Conservation (phyloP, 2,888 invertebrate species). For the Drosophila dives region DNA sequence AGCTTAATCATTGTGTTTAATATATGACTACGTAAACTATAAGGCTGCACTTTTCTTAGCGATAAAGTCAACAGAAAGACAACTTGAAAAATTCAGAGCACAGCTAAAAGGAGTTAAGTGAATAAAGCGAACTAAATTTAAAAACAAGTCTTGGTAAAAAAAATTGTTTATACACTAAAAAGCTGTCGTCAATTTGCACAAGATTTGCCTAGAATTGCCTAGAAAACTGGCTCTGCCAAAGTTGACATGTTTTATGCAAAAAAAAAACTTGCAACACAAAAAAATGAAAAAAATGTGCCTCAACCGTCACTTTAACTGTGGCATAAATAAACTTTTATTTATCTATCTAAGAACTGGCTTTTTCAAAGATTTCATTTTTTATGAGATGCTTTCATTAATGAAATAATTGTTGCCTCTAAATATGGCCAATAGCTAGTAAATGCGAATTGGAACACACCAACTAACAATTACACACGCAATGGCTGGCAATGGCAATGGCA, state of each 20-base stretch:
- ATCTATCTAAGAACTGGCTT: neutral
- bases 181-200: neutral
- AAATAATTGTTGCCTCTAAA: neutral
- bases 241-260: neutral
- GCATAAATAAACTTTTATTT: neutral
- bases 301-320: neutral
- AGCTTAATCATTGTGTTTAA: neutral
- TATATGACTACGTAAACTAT: too few species aligned
- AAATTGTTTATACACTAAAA: neutral
- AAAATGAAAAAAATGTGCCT: neutral
- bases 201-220: neutral
- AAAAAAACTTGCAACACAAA: neutral
- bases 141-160: neutral
- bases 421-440: constrained; percentile 1
- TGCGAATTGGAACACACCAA: neutral
- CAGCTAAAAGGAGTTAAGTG: neutral
- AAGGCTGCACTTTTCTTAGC: neutral
- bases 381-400: neutral
- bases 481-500: neutral
- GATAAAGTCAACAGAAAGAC: neutral
- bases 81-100: neutral
- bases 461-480: constrained; percentile 16
- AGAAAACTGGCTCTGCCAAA: neutral
- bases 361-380: neutral
- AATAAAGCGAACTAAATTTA: neutral